Base-by-base conservation (phyloP, 2,888 invertebrate genomes). In the Gymnocheta viridis region DNA sequence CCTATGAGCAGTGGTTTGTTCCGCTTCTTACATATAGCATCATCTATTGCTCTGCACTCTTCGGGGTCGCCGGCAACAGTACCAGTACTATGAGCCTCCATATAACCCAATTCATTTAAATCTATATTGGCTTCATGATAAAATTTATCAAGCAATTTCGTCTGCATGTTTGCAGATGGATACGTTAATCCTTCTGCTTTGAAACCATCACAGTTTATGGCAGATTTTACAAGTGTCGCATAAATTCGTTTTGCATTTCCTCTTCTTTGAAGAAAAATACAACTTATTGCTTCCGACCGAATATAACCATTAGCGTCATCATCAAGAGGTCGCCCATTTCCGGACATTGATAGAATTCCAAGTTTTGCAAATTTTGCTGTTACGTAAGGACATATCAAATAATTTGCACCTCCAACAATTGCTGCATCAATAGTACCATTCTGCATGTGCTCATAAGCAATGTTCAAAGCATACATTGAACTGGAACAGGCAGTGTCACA, bases 401-500 rank as follows among this genome's bases (percentile, higher is more conserved):
- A 92, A 90, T 96, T 97, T 17, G 95, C 94, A 0, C 98, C 98
- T 4, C 96, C 98, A 2, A 99, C 97, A 73, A 99, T 94, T 0
- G 98, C 98, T 0, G 95, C 94, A 84, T 99, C 98, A 89, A 98
- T 97, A 82, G 95, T 94, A 0, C 97, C 98, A 86, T 94, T 94
- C 41, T 95, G 93, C 60, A 98, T 94, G 0, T 96, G 94, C 60
- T 94, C 93, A 90, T 95, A 96, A 19, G 96, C 97, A 85, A 96
- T 95, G 87, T 98, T 96, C 74, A 98, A 86, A 0, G 98, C 98
- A 87, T 96, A 95, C 86, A 98, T 93, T n/a, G 98, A 96, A 72
- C 98, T 98, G 14, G 98, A 98, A 91, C 98, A 99, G 0, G 98
- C 98, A 0, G 98, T 97, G 92, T 99, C 98, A 10, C 97, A 93